Percentiles rank a stretch among this genome's conserved stretches.
Conservation (phyloP, 1,140 invertebrate genomes). For the Drosophila bipectinata region DNA sequence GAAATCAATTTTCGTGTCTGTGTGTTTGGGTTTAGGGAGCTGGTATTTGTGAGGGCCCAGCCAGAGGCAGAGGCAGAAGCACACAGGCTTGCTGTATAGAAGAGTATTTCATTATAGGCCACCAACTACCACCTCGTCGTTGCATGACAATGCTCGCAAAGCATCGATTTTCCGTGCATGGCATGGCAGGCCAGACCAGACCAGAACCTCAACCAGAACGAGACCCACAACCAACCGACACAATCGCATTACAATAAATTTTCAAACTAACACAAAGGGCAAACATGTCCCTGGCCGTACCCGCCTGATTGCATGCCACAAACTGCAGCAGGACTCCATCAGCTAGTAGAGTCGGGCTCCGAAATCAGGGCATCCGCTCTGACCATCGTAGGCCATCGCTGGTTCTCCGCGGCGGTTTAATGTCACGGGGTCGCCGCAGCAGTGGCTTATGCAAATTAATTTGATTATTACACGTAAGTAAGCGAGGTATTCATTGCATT, state of each 20-base stretch:
- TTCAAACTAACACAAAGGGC: constrained; percentile 52
- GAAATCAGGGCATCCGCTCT: constrained; percentile 48
- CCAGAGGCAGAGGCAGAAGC: constrained; percentile 8
- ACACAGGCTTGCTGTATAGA: constrained; percentile 13
- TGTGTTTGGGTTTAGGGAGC: constrained; percentile 32
- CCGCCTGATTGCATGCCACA: constrained; percentile 50
- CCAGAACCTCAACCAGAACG: constrained; percentile 31
- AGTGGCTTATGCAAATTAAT: constrained; percentile 68
- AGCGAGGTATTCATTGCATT: constrained; percentile 51
- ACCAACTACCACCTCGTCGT: constrained; percentile 20
- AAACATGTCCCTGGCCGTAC: constrained; percentile 11
- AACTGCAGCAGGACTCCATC: constrained; percentile 46
- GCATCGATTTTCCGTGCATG: constrained; percentile 69
- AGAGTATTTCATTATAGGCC: constrained; percentile 41
- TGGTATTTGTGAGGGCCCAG: constrained; percentile 8
- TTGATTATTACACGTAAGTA: constrained; percentile 62
- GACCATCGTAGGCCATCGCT: constrained; percentile 9
- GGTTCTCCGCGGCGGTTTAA: constrained; percentile 24
- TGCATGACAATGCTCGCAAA: constrained; percentile 62
- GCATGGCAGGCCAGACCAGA: constrained; percentile 30
- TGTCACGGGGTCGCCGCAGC: constrained; percentile 46
- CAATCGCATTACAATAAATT: constrained; percentile 81
- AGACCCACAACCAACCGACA: constrained; percentile 32
- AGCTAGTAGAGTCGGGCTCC: constrained; percentile 11
- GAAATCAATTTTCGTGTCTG: constrained; percentile 72